Evolutionary conservation across 1,140 invertebrate species (phyloP).

Genomic region (Adelges cooleyi): DNA sequence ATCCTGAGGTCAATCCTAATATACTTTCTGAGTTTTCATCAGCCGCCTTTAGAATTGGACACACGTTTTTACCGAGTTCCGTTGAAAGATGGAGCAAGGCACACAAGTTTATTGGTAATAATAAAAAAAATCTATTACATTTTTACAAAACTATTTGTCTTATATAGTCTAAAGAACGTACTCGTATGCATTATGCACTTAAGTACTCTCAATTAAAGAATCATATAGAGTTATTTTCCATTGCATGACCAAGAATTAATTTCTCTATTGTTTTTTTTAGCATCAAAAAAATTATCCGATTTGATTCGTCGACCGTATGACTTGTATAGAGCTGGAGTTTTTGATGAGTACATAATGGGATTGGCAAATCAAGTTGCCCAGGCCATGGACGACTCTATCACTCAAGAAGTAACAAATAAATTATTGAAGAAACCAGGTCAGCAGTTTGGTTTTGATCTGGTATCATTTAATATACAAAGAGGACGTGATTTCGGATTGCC

Average conservation of each 20-base stretch:
- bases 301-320: constrained; percentile 79
- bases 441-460: constrained; percentile 74
- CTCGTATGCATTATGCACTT: no score
- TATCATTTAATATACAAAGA: constrained; percentile 75
- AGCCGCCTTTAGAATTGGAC: constrained; percentile 81
- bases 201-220: not conserved
- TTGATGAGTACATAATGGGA: constrained; percentile 87
- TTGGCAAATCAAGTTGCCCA: constrained; percentile 88
- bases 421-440: constrained; percentile 70
- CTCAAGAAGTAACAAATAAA: constrained; percentile 79
- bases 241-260: not conserved
- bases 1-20: constrained; percentile 48
- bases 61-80: constrained; percentile 52
- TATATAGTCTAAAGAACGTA: no score
- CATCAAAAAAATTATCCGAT: constrained; percentile 75
- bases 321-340: constrained; percentile 75
- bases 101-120: constrained; percentile 77
- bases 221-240: not conserved
- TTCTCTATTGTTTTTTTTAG: constrained; percentile 39
- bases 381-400: constrained; percentile 88
- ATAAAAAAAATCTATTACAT: no score
- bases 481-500: constrained; percentile 74
- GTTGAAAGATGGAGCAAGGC: constrained; percentile 59
- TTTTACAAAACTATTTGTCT: no score
- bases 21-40: constrained; percentile 56